Percentiles rank a stretch among this genome's conserved stretches.
Evolutionary conservation across 1,140 invertebrate genomes (phyloP).

Genomic region (Choristoneura fumiferana): DNA sequence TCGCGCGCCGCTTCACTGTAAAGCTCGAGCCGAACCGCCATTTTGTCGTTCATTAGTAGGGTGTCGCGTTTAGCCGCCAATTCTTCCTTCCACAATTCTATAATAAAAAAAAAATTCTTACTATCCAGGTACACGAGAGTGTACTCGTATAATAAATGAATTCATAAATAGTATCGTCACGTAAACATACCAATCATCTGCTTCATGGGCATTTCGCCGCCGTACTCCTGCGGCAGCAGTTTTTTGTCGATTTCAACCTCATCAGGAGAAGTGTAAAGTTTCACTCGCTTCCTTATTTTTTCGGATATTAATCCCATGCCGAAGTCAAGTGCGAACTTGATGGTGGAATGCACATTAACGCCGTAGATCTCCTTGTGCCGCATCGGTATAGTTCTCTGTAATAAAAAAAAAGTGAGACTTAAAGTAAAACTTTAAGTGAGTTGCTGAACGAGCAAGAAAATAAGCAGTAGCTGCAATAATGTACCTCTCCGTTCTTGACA

Average conservation of each 20-base stretch:
- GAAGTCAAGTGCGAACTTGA: constrained; percentile 90
- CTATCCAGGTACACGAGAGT: no score
- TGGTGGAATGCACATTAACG: constrained; percentile 86
- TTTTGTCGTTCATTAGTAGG: constrained; percentile 81
- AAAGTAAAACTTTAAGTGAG: no score
- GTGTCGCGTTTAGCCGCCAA: constrained; percentile 78
- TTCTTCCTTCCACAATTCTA: constrained; percentile 84
- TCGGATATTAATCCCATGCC: constrained; percentile 89
- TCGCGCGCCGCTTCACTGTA: constrained; percentile 84
- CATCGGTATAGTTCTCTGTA: constrained; percentile 89
- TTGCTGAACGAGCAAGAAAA: neutral
- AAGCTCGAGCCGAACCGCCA: constrained; percentile 81
- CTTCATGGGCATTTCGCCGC: constrained; percentile 87
- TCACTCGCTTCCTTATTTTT: constrained; percentile 88
- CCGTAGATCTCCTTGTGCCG: constrained; percentile 91
- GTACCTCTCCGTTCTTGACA: constrained; percentile 88
- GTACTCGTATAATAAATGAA: neutral
- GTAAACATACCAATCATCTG: constrained; percentile 93
- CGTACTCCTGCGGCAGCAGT: constrained; percentile 89
- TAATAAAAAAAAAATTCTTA: constrained; percentile 25
- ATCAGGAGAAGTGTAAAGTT: constrained; percentile 82
- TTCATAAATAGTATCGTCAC: no score
- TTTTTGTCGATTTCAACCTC: constrained; percentile 81
- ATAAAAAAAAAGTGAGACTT: constrained; percentile 22
- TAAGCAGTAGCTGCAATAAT: neutral